Evolutionary conservation across 2,113 vertebrate species (phyloP).

Genomic region (Grantiella picta): DNA sequence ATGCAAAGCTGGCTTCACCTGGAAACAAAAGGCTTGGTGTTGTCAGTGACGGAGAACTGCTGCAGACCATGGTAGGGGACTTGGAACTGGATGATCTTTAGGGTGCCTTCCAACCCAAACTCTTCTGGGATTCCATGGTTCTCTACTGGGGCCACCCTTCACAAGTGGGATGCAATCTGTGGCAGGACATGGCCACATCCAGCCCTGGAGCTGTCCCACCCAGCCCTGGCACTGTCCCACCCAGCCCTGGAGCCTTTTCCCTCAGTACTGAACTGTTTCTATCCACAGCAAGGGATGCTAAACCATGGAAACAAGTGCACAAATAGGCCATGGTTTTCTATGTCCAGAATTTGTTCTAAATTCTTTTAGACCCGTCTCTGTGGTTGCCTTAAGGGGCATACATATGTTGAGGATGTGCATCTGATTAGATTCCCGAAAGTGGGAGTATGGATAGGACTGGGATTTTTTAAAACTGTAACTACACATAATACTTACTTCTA

Average conservation of each 20-base stretch:
- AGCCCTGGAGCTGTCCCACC: background rate
- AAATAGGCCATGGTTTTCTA: background rate
- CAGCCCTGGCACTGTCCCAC: background rate
- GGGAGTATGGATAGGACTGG: background rate
- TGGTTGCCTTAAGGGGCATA: background rate
- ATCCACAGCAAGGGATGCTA: background rate
- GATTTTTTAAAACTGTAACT: background rate
- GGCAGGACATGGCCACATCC: background rate
- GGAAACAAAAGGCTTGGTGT: background rate
- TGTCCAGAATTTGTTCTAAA: background rate
- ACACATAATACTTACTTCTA: background rate
- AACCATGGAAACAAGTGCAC: background rate
- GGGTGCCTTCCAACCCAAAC: background rate
- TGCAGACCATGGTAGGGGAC: fast-evolving
- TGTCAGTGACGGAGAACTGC: background rate
- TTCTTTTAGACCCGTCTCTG: background rate
- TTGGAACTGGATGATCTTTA: background rate
- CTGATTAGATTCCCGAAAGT: background rate
- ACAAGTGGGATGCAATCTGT: too few relatives aligned
- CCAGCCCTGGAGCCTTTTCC: background rate
- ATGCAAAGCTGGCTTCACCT: background rate
- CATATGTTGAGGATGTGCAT: background rate
- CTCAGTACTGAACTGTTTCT: background rate
- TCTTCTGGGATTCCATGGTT: background rate
- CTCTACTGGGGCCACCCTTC: fast-evolving